These are phyloP conservation scores for Drosophila acutilabella DNA, from an alignment of 2,888 invertebrate species.

Conservation along the genomic window DNA sequence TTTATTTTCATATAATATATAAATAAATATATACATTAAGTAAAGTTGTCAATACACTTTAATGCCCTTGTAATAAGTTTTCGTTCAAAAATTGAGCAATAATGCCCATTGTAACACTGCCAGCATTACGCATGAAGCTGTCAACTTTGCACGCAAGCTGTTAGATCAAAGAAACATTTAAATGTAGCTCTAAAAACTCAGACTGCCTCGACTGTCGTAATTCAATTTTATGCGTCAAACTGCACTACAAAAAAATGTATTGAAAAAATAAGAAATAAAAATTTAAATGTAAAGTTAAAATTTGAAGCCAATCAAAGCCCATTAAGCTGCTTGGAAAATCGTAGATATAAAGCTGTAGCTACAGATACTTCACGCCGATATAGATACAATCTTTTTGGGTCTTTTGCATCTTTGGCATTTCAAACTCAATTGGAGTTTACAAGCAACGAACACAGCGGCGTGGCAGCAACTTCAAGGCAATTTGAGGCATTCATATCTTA, in stretches of 20 bases:
- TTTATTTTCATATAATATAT: too few relatives aligned
- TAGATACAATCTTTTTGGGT: slow-evolving; percentile 37
- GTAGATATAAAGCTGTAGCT: slow-evolving; percentile 36
- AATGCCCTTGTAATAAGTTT: too few relatives aligned
- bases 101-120: slow-evolving; percentile 40
- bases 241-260: slow-evolving; percentile 8
- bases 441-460: slow-evolving; percentile 14
- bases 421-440: slow-evolving; percentile 70
- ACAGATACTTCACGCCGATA: slow-evolving; percentile 34
- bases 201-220: slow-evolving; percentile 38
- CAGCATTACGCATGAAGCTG: slow-evolving; percentile 55
- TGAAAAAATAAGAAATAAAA: slow-evolving; percentile 8
- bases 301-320: slow-evolving; percentile 37
- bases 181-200: slow-evolving; percentile 30
- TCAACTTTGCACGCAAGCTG: slow-evolving; percentile 59
- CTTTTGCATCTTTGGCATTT: slow-evolving; percentile 74
- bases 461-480: slow-evolving; percentile 63
- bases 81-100: too few relatives aligned
- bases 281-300: slow-evolving; percentile 10
- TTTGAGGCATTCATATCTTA: slow-evolving; percentile 70
- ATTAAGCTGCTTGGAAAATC: slow-evolving; percentile 36
- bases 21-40: too few relatives aligned
- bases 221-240: slow-evolving; percentile 48
- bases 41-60: too few relatives aligned
- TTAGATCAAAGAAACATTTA: slow-evolving; percentile 57